These are phyloP conservation scores for Dinocampus coccinellae DNA, from an alignment of 2,888 invertebrate species.

Conservation along the genomic window DNA sequence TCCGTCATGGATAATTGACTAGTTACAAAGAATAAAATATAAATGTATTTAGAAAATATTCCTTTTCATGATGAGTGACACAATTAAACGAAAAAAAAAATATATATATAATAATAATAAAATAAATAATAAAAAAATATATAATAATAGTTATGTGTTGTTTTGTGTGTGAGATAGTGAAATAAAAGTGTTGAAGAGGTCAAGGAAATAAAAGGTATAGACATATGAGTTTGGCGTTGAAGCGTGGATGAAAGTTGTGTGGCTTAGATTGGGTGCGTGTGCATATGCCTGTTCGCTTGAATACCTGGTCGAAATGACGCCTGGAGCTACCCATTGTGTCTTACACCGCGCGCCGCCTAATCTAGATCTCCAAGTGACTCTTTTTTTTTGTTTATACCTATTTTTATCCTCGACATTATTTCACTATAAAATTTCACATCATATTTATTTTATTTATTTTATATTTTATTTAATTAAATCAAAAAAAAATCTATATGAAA, in stretches of 20 bases:
- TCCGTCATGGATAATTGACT: constrained; percentile 15
- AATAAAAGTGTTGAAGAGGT: constrained; percentile 14
- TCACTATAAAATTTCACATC: constrained; percentile 15
- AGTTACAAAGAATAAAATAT: neutral
- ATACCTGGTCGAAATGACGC: constrained; percentile 49
- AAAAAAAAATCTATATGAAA: no score
- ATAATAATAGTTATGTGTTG: no score
- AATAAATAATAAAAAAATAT: no score
- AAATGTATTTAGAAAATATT: neutral
- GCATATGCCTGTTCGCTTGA: constrained; percentile 42
- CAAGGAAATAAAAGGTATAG: constrained; percentile 12
- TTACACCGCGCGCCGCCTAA: constrained; percentile 49
- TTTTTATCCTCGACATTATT: constrained; percentile 26
- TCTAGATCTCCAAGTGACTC: constrained; percentile 58
- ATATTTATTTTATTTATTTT: constrained; percentile 41
- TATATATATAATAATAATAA: no score
- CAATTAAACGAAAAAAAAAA: neutral
- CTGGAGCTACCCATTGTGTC: constrained; percentile 60
- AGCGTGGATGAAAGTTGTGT: constrained; percentile 34
- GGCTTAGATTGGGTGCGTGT: constrained; percentile 19
- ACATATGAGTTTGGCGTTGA: constrained; percentile 11
- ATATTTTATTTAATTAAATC: no score
- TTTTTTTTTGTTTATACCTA: neutral
- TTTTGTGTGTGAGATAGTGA: neutral
- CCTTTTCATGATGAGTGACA: neutral